phyloP scores from a whole-genome alignment of 2,113 vertebrate genomes.

The Bubo bubo region DNA sequence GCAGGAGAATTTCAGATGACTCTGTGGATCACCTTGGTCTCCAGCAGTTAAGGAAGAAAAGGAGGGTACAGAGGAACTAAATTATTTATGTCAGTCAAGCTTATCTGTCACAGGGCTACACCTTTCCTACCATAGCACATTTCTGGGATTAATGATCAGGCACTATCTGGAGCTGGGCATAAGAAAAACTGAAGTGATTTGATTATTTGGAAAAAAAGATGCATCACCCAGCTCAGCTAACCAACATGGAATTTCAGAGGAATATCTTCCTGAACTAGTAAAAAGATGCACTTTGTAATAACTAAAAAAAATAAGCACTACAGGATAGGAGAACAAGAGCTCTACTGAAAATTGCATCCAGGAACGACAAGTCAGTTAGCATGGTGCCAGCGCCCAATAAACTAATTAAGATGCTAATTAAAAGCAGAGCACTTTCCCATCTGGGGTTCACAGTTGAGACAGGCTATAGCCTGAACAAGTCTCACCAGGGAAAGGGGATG shows the following conservation, averaged over 20 bases:
- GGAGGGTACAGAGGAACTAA: neutral
- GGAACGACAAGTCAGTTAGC: neutral
- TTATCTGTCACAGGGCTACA: neutral
- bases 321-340: neutral
- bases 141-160: slow-evolving; percentile 5
- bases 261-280: neutral
- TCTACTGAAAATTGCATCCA: neutral
- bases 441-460: neutral
- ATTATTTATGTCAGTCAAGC: slow-evolving; percentile 36
- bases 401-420: slow-evolving; percentile 46
- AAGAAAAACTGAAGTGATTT: neutral
- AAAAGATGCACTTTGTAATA: neutral
- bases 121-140: neutral
- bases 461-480: neutral
- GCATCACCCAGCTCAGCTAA: neutral
- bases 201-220: neutral
- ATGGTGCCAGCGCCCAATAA: neutral
- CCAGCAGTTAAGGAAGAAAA: neutral
- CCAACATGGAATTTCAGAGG: neutral
- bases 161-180: neutral
- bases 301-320: neutral
- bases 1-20: neutral
- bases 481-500: neutral
- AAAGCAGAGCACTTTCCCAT: neutral
- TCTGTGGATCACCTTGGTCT: neutral